Conservation (phyloP, 2,113 vertebrate genomes). For the Mystacornis crossleyi region DNA sequence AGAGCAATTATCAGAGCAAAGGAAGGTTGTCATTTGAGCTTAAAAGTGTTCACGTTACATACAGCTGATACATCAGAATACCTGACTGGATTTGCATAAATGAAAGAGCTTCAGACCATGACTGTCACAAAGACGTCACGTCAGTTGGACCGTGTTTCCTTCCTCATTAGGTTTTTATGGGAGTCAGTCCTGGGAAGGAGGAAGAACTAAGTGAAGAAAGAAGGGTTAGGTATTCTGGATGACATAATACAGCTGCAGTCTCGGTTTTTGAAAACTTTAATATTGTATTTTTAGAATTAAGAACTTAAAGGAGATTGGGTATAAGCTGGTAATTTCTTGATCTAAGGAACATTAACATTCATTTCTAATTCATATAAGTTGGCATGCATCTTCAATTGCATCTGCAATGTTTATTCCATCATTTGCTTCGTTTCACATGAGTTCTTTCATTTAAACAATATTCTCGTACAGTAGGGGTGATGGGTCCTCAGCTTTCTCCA, state of each 20-base stretch:
- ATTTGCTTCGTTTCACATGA: slow-evolving; percentile 54
- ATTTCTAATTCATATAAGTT: slow-evolving; percentile 36
- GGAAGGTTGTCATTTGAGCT: background rate
- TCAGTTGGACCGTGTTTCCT: background rate
- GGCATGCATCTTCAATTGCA: background rate
- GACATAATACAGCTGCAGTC: background rate
- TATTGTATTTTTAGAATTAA: background rate
- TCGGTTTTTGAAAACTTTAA: background rate
- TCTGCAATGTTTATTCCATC: slow-evolving; percentile 40
- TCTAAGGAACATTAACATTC: slow-evolving; percentile 26
- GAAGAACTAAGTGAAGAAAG: background rate
- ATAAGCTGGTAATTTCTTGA: background rate
- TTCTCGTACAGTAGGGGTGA: background rate
- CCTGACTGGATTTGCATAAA: slow-evolving; percentile 16
- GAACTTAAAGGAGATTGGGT: background rate
- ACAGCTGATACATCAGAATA: slow-evolving; percentile 45
- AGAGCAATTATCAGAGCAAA: slow-evolving; percentile 5
- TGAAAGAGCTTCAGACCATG: slow-evolving; percentile 7
- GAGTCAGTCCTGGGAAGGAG: background rate
- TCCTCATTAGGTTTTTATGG: background rate
- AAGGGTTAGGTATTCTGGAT: background rate
- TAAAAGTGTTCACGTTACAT: background rate
- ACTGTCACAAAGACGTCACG: slow-evolving; percentile 1
- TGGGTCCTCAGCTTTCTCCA: slow-evolving; percentile 7
- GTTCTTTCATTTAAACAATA: slow-evolving; percentile 60